These are phyloP conservation scores for Epinephelus malabaricus DNA, from an alignment of 2,797 vertebrate species.

Conservation along the genomic window DNA sequence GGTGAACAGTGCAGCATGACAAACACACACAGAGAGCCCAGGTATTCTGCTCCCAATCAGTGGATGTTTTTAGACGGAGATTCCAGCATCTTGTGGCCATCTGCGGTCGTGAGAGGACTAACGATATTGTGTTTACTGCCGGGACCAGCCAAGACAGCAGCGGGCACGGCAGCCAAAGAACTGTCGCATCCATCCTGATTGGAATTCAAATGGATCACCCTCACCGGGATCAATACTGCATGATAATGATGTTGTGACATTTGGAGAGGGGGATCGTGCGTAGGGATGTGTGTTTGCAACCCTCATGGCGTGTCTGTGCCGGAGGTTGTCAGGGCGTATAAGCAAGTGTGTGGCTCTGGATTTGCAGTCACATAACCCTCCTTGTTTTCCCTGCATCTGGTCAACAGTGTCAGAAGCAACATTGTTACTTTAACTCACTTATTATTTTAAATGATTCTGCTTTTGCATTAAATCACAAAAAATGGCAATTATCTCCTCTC, in stretches of 20 bases:
- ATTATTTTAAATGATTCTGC: not conserved
- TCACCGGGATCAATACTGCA: conserved; percentile 71
- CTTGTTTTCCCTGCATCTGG: not conserved
- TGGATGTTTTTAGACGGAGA: conserved; percentile 48
- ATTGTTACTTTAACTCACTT: not conserved
- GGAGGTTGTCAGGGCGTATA: conserved; percentile 12
- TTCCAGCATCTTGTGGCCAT: conserved; percentile 40
- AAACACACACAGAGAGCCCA: not conserved
- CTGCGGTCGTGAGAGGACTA: conserved; percentile 49
- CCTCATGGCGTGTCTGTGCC: not conserved
- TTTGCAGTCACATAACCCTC: not conserved
- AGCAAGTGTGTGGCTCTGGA: not conserved
- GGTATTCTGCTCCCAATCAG: conserved; percentile 35
- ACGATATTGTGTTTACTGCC: conserved; percentile 44
- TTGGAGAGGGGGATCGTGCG: conserved; percentile 40
- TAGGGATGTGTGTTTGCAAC: conserved; percentile 31
- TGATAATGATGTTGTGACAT: conserved; percentile 77
- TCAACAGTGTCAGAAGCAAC: not conserved
- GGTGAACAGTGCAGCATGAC: not conserved
- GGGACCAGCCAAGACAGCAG: conserved; percentile 26
- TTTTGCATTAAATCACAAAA: conserved; percentile 8
- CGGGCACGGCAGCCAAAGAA: conserved; percentile 38
- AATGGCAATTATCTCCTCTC: not conserved
- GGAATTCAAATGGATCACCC: conserved; percentile 67
- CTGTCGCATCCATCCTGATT: conserved; percentile 65